Evolutionary conservation across 2,888 invertebrate species (phyloP).

Genomic region (Drosophila greeni): DNA sequence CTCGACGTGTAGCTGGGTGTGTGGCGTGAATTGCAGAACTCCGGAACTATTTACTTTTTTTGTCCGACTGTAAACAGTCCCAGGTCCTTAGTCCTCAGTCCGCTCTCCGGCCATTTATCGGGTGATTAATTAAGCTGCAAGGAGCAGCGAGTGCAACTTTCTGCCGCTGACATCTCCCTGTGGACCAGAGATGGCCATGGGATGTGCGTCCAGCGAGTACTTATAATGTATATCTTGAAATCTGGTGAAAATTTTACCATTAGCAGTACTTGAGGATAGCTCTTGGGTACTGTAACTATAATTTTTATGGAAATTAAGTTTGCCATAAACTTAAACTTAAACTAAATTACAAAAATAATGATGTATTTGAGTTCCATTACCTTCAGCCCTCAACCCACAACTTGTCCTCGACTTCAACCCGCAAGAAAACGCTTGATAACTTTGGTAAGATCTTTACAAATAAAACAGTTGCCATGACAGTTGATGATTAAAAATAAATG

Average conservation of each 20-base stretch:
- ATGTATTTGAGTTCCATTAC: not conserved
- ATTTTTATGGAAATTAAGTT: no score
- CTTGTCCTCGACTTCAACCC: not conserved
- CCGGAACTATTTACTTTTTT: conserved; percentile 36
- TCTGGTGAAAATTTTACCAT: no score
- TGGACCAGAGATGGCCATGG: not conserved
- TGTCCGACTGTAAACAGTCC: conserved; percentile 34
- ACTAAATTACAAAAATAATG: no score
- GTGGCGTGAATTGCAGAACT: conserved; percentile 35
- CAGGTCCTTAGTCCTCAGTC: conserved; percentile 4
- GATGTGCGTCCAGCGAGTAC: not conserved
- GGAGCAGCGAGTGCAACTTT: conserved; percentile 45
- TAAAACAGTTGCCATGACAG: conserved; percentile 22
- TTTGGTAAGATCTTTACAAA: conserved; percentile 30
- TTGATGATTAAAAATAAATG: conserved; percentile 6
- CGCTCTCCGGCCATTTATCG: conserved; percentile 23
- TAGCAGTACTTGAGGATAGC: no score
- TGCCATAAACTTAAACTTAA: no score
- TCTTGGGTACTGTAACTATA: no score
- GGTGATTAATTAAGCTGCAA: conserved; percentile 61
- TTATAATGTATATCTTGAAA: not conserved
- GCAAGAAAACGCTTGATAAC: not conserved
- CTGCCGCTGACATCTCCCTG: conserved; percentile 55
- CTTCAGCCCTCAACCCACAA: not conserved
- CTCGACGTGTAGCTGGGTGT: conserved; percentile 14